Evolutionary conservation across 2,888 invertebrate species (phyloP), one percentile per base, ranked within the genome.

Genomic region (Leptinotarsa tumamoca): DNA sequence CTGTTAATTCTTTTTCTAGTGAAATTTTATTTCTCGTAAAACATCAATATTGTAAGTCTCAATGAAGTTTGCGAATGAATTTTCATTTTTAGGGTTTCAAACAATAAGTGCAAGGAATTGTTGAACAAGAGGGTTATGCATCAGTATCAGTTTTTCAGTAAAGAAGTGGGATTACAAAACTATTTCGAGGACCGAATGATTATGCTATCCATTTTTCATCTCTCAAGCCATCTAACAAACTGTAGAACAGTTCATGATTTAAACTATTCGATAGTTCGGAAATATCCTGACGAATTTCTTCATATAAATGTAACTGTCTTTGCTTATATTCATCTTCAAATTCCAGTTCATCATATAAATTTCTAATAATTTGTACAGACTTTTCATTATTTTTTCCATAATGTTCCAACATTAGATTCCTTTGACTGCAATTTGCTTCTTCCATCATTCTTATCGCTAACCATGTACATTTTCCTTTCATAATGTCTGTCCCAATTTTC

Each of bases 391-490:
- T 86, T 63, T 89, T 89, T 14, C 95, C 96, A 84, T 96, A 97
- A 86, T 93, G 92, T 77, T 95, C 92, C 84, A 93, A 90, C 89
- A 96, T 91, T 43, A 95, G 89, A 84, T 92, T 90, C 79, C 90
- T 91, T 85, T 96, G 96, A 5, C 91, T 89, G 0, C 92, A 90
- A 67, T 91, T 92, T 0, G 94, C 95, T 70, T 94, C 90, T 87
- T 96, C 94, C 78, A 97, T 89, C 13, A 97, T 97, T 2, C 95
- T 94, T 1, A 97, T 95, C 3, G 95, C 93, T 43, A 98, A 90
- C 99, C 98, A 99, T 0, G 96, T 93, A 89, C 98, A 98, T 89
- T 98, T 99, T 54, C 97, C 97, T 83, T 98, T 97, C 89, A 94
- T 92, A 82, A 99, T 98, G 86, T 99, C 98, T 0, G 94, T 95